Base-by-base conservation (phyloP, 2,797 vertebrate species). In the Crocodylus rhombifer region DNA sequence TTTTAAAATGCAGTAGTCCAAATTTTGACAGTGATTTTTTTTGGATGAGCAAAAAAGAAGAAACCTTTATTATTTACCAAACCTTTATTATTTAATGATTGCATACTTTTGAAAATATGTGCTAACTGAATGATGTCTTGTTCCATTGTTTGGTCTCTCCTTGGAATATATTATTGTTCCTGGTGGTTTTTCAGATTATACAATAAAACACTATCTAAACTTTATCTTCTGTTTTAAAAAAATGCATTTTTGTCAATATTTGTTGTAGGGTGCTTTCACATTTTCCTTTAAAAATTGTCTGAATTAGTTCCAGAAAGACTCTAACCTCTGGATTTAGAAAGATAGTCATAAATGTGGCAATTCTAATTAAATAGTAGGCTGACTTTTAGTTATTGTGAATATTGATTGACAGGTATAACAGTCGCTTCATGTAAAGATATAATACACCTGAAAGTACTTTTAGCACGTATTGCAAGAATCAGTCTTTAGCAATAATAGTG, bases 261-360 rank as follows among this genome's bases (percentile, higher is more conserved):
- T 86, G 51, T 75, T 60, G 81, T 28, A 90, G n/a, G 15, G 58
- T 87, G 5, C 55, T 84, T 91, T 90, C 81, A 9, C 75, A 91
- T 89, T 92, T 94, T 92, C 6, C 90, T 92, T 93, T 56, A 88
- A 93, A 81, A 18, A 26, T 55, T 90, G 51, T 87, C 87, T 75
- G 25, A 10, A 2, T 93, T 92, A 88, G 1, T 13, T 91, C 87
- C 75, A 85, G 17, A 77, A 87, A 91, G 90, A 83, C 21, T 56
- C 61, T 42, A 64, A 89, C n/a, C 23, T 56, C 56, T 89, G 62
- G 89, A 36, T 57, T 26, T 51, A 91, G 61, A 10, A 65, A 75
- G 75, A 77, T n/a, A 85, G 23, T 77, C 55, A 83, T 87, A 93
- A 84, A 77, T 75, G 3, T 84, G 92, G 86, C 10, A 13, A 80